A percentile compares a stretch with the other conserved stretches of the same genome.
These are phyloP conservation scores for Echeneis naucrates DNA, from an alignment of 2,797 vertebrate species.

Conservation along the genomic window DNA sequence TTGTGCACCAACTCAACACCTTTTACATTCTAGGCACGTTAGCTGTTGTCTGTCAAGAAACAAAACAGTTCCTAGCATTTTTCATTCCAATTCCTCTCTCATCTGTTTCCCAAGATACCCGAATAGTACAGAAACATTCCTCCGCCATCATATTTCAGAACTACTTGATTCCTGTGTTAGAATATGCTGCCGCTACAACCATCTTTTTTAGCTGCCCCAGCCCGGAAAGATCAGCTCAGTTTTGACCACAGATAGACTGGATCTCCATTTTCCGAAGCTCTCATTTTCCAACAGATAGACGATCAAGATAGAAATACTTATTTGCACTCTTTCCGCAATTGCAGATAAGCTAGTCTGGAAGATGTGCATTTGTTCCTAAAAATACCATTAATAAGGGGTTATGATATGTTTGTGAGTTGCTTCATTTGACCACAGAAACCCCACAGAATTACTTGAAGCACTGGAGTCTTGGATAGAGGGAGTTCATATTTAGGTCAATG, in stretches of 20 bases:
- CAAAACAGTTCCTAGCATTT: neutral
- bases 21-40: neutral
- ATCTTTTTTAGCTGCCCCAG: slow-evolving; percentile 25
- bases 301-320: slow-evolving; percentile 49
- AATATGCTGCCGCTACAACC: neutral
- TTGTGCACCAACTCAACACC: neutral
- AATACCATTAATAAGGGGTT: slow-evolving; percentile 77
- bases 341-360: slow-evolving; percentile 59
- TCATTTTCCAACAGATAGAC: slow-evolving; percentile 62
- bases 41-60: slow-evolving; percentile 1
- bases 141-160: slow-evolving; percentile 17
- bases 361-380: slow-evolving; percentile 70
- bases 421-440: slow-evolving; percentile 54
- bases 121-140: slow-evolving; percentile 4
- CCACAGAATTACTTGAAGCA: slow-evolving; percentile 51
- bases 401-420: slow-evolving; percentile 59
- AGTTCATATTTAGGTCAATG: slow-evolving; percentile 72
- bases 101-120: slow-evolving; percentile 1
- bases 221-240: slow-evolving; percentile 49
- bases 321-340: slow-evolving; percentile 62
- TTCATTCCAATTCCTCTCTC: slow-evolving; percentile 1
- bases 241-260: slow-evolving; percentile 52
- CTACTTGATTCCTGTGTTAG: neutral
- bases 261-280: slow-evolving; percentile 52
- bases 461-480: slow-evolving; percentile 30